Evolutionary conservation across 1,140 invertebrate genomes (phyloP).

Genomic region (Solen grandis): DNA sequence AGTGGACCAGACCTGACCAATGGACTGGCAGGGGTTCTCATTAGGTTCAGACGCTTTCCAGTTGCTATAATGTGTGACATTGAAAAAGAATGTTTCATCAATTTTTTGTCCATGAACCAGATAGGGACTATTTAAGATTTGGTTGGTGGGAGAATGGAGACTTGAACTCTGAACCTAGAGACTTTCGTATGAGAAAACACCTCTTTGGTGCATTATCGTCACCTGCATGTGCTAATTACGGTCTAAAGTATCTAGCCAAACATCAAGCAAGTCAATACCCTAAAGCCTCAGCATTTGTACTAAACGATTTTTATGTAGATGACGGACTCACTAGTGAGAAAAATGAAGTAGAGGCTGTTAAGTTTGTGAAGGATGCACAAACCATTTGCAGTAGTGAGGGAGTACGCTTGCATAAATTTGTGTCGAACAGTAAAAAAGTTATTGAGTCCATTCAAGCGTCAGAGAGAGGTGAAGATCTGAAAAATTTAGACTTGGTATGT

Average conservation of each 20-base stretch:
- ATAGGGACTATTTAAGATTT: slow-evolving; percentile 46
- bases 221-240: slow-evolving; percentile 59
- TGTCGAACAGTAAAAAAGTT: slow-evolving; percentile 60
- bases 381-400: slow-evolving; percentile 55
- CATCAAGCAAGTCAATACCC: slow-evolving; percentile 2
- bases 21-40: slow-evolving; percentile 55
- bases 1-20: slow-evolving; percentile 67
- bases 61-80: slow-evolving; percentile 65
- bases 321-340: slow-evolving; percentile 60
- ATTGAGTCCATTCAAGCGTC: slow-evolving; percentile 45
- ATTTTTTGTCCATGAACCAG: not conserved
- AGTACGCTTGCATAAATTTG: slow-evolving; percentile 63
- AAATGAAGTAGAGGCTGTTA: slow-evolving; percentile 46
- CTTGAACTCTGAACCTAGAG: not conserved
- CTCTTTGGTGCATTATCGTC: slow-evolving; percentile 61
- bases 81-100: slow-evolving; percentile 46
- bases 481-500: slow-evolving; percentile 53
- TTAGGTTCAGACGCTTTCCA: slow-evolving; percentile 57
- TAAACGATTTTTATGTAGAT: slow-evolving; percentile 66
- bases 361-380: slow-evolving; percentile 42
- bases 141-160: slow-evolving; percentile 49
- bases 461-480: slow-evolving; percentile 42
- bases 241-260: slow-evolving; percentile 52
- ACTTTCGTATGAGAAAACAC: slow-evolving; percentile 59
- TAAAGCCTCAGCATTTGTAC: slow-evolving; percentile 43